Evolutionary conservation across 2,888 invertebrate genomes (phyloP).

Genomic region (Harpalus rufipes): DNA sequence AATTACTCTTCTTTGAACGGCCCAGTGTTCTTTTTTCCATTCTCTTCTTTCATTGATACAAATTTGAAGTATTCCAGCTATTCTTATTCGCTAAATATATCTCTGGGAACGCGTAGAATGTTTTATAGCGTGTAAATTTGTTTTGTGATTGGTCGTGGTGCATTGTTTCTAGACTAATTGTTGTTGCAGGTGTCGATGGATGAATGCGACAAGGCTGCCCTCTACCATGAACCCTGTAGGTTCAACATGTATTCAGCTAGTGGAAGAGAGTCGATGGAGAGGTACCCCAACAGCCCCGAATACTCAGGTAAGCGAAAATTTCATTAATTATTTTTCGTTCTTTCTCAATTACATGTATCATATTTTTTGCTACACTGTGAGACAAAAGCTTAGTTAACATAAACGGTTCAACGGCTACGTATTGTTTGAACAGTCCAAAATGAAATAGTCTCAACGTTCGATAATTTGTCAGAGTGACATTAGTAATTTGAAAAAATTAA

Average conservation of each 20-base stretch:
- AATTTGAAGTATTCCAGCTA: neutral
- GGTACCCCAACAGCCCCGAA: conserved; percentile 73
- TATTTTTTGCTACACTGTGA: too few relatives aligned
- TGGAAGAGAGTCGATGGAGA: conserved; percentile 67
- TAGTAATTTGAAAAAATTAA: too few relatives aligned
- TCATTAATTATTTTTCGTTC: too few relatives aligned
- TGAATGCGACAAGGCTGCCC: conserved; percentile 75
- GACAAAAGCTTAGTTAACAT: too few relatives aligned
- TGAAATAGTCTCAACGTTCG: too few relatives aligned
- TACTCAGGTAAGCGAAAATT: conserved; percentile 71
- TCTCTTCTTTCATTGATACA: conserved; percentile 11
- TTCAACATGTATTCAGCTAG: conserved; percentile 63
- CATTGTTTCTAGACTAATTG: conserved; percentile 62
- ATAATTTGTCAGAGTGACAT: too few relatives aligned
- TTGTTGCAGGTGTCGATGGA: conserved; percentile 63
- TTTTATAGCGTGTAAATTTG: conserved; percentile 9
- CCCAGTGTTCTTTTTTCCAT: neutral
- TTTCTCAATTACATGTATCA: too few relatives aligned
- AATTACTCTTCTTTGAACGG: neutral
- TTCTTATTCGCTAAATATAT: conserved; percentile 1
- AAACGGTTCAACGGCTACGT: too few relatives aligned
- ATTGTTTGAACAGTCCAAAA: too few relatives aligned
- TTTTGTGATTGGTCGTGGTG: neutral
- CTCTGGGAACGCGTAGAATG: conserved; percentile 9
- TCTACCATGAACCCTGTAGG: conserved; percentile 75